Conservation (phyloP, 2,888 invertebrate genomes). For the Caenorhabditis macrosperma region DNA sequence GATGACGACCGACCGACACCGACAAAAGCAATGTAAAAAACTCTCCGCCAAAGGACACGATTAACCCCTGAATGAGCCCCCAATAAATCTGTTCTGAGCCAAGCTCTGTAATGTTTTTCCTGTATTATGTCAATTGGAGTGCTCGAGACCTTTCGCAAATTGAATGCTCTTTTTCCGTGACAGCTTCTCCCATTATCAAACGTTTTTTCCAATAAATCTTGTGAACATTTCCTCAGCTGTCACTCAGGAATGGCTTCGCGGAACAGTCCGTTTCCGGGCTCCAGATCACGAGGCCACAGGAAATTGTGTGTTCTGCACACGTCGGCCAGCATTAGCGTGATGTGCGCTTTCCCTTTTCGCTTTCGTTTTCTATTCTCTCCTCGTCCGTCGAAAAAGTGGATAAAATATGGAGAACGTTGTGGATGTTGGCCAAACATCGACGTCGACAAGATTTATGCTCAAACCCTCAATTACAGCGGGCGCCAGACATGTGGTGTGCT, state of each 20-base stretch:
- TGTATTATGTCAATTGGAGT: conserved; percentile 1
- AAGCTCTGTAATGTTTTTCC: not conserved
- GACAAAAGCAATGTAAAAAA: too few species aligned
- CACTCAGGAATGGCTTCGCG: not conserved
- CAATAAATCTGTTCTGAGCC: not conserved
- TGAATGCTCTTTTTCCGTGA: not conserved
- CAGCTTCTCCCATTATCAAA: too few species aligned
- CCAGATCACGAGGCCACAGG: conserved; percentile 19
- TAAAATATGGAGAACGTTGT: conserved; percentile 25
- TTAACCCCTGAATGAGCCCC: not conserved
- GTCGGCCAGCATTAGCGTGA: conserved; percentile 26
- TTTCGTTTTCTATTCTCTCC: not conserved
- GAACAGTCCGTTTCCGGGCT: conserved; percentile 15
- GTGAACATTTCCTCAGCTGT: not conserved
- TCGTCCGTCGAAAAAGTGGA: conserved; percentile 14
- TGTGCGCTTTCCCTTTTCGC: conserved; percentile 23
- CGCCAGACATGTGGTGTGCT: conserved; percentile 25
- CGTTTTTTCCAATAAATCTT: not conserved
- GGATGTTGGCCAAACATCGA: conserved; percentile 50
- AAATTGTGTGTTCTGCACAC: conserved; percentile 29
- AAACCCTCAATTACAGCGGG: conserved; percentile 20
- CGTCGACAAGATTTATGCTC: conserved; percentile 39
- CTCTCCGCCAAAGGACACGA: not conserved
- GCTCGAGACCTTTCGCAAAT: too few species aligned
- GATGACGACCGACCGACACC: not conserved